A percentile compares a stretch with the other conserved stretches of the same genome.
phyloP scores from a whole-genome alignment of 2,797 vertebrate species.

The Spheniscus humboldti region DNA sequence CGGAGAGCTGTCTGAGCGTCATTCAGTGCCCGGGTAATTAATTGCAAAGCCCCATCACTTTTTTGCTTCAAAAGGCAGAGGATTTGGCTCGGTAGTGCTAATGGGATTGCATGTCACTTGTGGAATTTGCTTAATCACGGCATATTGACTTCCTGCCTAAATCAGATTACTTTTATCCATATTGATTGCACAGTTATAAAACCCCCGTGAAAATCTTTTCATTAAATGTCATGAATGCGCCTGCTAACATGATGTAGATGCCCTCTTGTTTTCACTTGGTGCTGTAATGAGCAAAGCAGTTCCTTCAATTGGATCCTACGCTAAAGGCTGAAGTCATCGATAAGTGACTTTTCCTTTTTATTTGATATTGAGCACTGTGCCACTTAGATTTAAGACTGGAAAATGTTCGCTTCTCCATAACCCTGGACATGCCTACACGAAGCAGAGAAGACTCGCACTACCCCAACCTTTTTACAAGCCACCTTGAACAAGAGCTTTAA shows the following conservation, averaged over 20 bases:
- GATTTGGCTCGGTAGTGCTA: neutral
- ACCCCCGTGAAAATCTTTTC: neutral
- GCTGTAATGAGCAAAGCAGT: neutral
- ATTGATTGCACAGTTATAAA: neutral
- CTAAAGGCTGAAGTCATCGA: neutral
- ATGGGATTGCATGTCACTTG: neutral
- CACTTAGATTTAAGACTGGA: neutral
- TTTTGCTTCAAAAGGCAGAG: neutral
- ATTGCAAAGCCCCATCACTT: neutral
- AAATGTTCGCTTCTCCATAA: neutral
- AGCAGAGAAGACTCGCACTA: neutral
- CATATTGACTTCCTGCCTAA: slow-evolving; percentile 28
- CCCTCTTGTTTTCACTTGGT: neutral
- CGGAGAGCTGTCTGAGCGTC: neutral
- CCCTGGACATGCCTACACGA: neutral
- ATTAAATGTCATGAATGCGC: neutral
- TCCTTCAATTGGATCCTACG: neutral
- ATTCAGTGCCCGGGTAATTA: neutral
- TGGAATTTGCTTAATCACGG: neutral
- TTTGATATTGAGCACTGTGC: neutral
- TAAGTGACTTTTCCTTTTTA: neutral
- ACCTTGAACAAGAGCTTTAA: neutral
- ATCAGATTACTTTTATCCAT: slow-evolving; percentile 6
- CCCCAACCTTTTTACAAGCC: neutral
- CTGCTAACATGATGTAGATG: neutral